phyloP scores from a whole-genome alignment of 2,113 vertebrate genomes.

The Nannospalax galili region DNA sequence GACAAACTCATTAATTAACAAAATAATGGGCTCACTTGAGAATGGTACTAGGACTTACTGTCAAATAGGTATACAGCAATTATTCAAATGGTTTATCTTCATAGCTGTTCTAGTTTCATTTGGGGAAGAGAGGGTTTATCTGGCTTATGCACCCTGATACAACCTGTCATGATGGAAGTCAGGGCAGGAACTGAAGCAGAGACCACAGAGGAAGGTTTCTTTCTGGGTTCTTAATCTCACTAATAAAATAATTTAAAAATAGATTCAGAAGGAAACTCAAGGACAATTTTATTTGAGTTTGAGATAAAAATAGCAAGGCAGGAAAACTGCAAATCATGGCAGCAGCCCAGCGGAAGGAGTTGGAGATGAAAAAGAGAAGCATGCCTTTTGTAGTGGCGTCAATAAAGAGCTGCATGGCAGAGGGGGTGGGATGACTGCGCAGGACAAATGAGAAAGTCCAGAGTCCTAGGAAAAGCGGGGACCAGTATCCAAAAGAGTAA shows the following conservation, averaged over 20 bases:
- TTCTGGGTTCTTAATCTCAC: not conserved
- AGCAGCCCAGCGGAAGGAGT: too few relatives aligned
- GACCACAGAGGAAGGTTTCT: not conserved
- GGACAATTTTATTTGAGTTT: not conserved
- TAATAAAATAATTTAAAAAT: not conserved
- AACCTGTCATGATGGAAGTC: not conserved
- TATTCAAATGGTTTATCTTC: not conserved
- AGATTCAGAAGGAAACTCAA: not conserved
- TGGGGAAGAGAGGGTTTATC: not conserved
- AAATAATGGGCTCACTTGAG: not conserved
- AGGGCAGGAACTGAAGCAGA: not conserved
- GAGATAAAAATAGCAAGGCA: not conserved
- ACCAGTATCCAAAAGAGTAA: too few relatives aligned
- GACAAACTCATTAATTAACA: not conserved
- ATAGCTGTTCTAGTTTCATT: not conserved
- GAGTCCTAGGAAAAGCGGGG: not conserved
- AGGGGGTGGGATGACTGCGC: too few relatives aligned
- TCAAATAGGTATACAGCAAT: not conserved
- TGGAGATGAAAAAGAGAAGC: not conserved
- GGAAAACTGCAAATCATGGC: not conserved
- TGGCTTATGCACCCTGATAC: too few relatives aligned
- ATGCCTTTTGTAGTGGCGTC: not conserved
- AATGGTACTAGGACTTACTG: not conserved
- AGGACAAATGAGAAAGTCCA: not conserved
- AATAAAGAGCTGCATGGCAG: accelerated